A percentile compares a stretch with the other conserved stretches of the same genome.
These are phyloP conservation scores for Bradysia coprophila DNA, from an alignment of 1,140 invertebrate species.

Conservation along the genomic window DNA sequence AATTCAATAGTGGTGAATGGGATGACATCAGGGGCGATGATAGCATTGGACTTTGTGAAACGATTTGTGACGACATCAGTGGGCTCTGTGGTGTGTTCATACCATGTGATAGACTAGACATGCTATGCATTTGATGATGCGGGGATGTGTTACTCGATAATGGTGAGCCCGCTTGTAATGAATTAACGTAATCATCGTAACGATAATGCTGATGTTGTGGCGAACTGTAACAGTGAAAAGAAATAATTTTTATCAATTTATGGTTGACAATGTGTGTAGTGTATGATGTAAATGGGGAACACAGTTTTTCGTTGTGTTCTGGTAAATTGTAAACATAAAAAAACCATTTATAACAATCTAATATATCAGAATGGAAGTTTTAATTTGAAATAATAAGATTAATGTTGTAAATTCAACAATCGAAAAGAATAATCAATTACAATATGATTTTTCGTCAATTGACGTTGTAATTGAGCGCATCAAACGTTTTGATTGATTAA, in stretches of 20 bases:
- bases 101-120: neutral
- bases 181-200: neutral
- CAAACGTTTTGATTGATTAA: no score
- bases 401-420: no score
- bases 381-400: no score
- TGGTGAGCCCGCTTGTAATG: neutral
- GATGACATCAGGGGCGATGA: slow-evolving; percentile 8
- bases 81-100: slow-evolving; percentile 2
- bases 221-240: neutral
- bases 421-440: no score
- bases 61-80: neutral
- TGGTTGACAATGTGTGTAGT: no score
- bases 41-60: slow-evolving; percentile 4
- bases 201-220: neutral
- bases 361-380: no score
- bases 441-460: no score
- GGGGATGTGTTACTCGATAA: neutral
- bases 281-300: no score
- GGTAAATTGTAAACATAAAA: no score
- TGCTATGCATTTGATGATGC: slow-evolving; percentile 2
- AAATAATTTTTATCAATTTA: neutral
- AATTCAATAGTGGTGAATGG: slow-evolving; percentile 13
- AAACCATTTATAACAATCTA: no score
- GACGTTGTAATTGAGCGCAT: no score
- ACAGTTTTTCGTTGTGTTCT: no score